Base-by-base conservation (phyloP, 2,113 vertebrate species). In the Oostethus manadensis region DNA sequence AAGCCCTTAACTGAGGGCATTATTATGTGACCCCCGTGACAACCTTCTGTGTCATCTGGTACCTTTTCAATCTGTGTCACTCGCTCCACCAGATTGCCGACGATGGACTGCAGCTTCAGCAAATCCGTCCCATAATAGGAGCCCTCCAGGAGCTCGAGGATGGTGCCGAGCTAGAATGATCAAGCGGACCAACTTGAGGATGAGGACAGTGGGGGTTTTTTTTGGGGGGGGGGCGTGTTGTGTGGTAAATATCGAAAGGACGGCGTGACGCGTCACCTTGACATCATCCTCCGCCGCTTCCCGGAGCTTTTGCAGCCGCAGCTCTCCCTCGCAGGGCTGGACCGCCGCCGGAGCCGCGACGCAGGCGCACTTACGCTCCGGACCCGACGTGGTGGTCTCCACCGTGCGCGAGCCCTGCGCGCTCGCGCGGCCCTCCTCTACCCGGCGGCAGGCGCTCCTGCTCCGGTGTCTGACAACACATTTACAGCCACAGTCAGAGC, bases 81-180 rank as follows among this genome's bases (percentile, higher is more conserved):
- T 0, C 93, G 92, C 5, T 90, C 87, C 68, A 93, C 78, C 57
- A 99, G 89, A 76, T 94, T 97, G 33, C 84, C 91, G 16, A 94
- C 97, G 33, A 98, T 74, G 0, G 93, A 91, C 67, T 96, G 96
- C 57, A 98, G 81, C 76, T 98, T 99, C 67, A 97, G 77, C 15
- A 99, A 89, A 82, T 99, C 96, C 77, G 97, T 86, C 43, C 95
- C 94, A 38, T 94, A 96, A 71, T 95, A 93, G 16, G 94, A 92
- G 3, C 91, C 92, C 86, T 98, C 95, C 76, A 99, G 89, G 87
- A 98, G 88, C 78, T 98, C 94, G 0, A 95, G 82, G n/a, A 97
- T 84, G 23, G 92, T 91, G 59, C 94, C 91, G 10, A 98, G 77
- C 97, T 99, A 75, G 10, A 86, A 81, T 62, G 50, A 68, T 73